These are phyloP conservation scores for Stenodera caucasica DNA, from an alignment of 2,888 invertebrate species.

Conservation along the genomic window DNA sequence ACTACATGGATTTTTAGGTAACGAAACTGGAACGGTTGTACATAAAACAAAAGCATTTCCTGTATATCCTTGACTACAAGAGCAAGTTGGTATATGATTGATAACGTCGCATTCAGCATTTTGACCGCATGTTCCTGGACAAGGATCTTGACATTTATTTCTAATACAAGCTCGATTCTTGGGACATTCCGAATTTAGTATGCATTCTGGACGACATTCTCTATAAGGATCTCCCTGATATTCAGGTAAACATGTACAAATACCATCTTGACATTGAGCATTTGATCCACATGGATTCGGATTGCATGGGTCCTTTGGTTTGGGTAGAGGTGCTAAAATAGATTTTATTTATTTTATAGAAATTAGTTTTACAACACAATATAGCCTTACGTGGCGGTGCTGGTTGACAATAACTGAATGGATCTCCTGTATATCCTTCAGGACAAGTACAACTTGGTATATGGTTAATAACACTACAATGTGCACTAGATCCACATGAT, in stretches of 20 bases:
- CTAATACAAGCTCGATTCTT: conserved; percentile 64
- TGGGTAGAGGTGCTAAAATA: conserved; percentile 12
- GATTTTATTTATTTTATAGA: conserved; percentile 15
- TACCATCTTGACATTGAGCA: conserved; percentile 66
- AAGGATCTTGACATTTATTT: conserved; percentile 69
- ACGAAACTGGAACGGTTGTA: conserved; percentile 40
- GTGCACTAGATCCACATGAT: conserved; percentile 73
- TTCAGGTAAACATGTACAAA: conserved; percentile 62
- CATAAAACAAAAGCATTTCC: conserved; percentile 57
- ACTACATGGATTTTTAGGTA: conserved; percentile 60
- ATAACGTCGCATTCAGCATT: conserved; percentile 70
- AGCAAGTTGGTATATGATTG: conserved; percentile 70
- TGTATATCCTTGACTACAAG: conserved; percentile 65
- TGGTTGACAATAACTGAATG: conserved; percentile 58
- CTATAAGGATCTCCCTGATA: conserved; percentile 67
- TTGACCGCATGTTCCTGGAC: conserved; percentile 67
- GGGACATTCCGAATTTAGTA: conserved; percentile 65
- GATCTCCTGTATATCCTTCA: conserved; percentile 63
- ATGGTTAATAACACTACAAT: conserved; percentile 77
- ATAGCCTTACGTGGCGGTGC: conserved; percentile 35
- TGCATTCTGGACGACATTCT: conserved; percentile 70
- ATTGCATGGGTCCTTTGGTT: conserved; percentile 65
- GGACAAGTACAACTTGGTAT: conserved; percentile 71
- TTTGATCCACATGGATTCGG: conserved; percentile 73
- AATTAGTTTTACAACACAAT: conserved; percentile 23